Conservation (phyloP, 2,113 vertebrate species). For the Morone chrysops region DNA sequence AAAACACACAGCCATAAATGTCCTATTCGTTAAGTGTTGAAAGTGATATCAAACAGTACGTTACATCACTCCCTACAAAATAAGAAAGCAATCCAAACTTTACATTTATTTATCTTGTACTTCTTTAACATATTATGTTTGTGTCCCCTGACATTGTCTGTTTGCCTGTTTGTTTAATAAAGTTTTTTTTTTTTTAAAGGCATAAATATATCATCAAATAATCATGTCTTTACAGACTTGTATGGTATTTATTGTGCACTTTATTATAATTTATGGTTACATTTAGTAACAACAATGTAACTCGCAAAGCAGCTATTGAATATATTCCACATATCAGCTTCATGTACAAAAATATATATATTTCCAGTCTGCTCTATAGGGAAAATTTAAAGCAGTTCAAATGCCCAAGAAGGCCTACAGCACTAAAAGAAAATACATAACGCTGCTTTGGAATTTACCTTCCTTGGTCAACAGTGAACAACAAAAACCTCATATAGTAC, state of each 20-base stretch:
- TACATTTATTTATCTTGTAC: too few species aligned
- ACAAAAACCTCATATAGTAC: background rate
- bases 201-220: too few species aligned
- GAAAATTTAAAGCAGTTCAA: constrained; percentile 18
- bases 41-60: too few species aligned
- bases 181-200: too few species aligned
- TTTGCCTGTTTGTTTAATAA: too few species aligned
- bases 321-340: constrained; percentile 20
- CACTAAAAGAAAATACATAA: background rate
- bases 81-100: too few species aligned
- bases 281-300: background rate
- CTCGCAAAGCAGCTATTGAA: background rate
- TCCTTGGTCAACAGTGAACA: constrained; percentile 5
- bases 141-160: too few species aligned
- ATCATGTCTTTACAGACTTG: background rate
- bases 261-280: constrained; percentile 4
- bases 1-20: too few species aligned
- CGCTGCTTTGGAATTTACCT: constrained; percentile 19
- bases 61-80: too few species aligned
- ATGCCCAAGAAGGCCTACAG: background rate
- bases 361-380: constrained; percentile 15
- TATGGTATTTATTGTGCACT: constrained; percentile 11
- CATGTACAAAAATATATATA: constrained; percentile 62
- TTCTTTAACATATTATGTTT: too few species aligned
- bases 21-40: too few species aligned